Percentiles rank a stretch among this genome's conserved stretches.
Evolutionary conservation across 2,113 vertebrate species (phyloP).

Genomic region (Malurus cyaneus): DNA sequence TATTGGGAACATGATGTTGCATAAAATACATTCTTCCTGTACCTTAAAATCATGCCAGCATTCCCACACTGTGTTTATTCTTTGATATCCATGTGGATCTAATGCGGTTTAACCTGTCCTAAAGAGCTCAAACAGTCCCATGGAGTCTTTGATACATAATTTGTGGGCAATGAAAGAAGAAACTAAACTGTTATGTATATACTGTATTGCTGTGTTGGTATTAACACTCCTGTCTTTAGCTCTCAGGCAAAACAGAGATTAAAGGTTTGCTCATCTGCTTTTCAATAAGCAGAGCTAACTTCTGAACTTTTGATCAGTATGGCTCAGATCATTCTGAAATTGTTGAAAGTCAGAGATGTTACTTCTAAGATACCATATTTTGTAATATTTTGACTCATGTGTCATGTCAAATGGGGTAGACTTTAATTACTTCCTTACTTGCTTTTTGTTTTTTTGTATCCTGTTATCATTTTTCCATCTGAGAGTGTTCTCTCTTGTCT

Average conservation of each 20-base stretch:
- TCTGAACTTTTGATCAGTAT: not conserved
- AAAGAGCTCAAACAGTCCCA: not conserved
- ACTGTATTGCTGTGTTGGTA: not conserved
- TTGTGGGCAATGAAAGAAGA: not conserved
- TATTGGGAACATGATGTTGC: not conserved
- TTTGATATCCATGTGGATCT: not conserved
- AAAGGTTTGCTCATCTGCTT: not conserved
- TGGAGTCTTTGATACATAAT: not conserved
- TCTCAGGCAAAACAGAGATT: not conserved
- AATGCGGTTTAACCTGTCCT: not conserved
- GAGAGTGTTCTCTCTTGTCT: not conserved
- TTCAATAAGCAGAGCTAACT: conserved; percentile 11
- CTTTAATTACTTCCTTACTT: conserved; percentile 4
- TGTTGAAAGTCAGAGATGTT: not conserved
- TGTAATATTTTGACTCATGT: conserved; percentile 1
- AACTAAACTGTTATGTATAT: not conserved
- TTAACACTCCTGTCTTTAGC: not conserved
- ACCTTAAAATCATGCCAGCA: not conserved
- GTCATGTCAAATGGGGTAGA: not conserved
- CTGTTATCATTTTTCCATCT: not conserved
- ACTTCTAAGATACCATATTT: not conserved
- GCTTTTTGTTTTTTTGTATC: not conserved
- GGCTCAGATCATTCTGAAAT: conserved; percentile 10
- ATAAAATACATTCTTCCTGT: not conserved
- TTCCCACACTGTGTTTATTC: not conserved